Evolutionary conservation across 2,797 vertebrate genomes (phyloP).

Genomic region (Pterois miles): DNA sequence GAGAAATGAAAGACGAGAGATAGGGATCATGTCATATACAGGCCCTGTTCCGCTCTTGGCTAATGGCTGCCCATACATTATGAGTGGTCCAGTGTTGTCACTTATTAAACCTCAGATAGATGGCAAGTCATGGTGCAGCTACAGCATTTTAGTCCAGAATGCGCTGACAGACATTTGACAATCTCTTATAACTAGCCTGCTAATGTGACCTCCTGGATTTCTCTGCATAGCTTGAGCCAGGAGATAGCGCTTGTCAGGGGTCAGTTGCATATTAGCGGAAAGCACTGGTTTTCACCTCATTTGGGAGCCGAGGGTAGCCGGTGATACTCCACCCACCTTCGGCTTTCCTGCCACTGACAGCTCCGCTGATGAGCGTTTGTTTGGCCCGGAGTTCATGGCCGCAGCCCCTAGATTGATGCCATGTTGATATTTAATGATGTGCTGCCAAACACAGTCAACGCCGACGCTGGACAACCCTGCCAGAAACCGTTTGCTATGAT

Average conservation of each 20-base stretch:
- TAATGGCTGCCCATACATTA: conserved; percentile 62
- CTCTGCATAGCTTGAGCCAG: conserved; percentile 28
- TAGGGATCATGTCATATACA: conserved; percentile 44
- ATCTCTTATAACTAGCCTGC: conserved; percentile 50
- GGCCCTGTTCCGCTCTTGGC: conserved; percentile 22
- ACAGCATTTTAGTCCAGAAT: conserved; percentile 34
- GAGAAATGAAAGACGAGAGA: conserved; percentile 41
- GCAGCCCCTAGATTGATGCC: conserved; percentile 70
- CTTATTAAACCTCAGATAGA: conserved; percentile 57
- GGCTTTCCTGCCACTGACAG: conserved; percentile 44
- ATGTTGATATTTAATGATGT: conserved; percentile 86
- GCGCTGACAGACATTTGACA: conserved; percentile 68
- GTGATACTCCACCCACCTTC: conserved; percentile 44
- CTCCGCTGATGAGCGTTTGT: conserved; percentile 72
- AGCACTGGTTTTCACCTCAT: conserved; percentile 52
- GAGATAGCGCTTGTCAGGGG: conserved; percentile 51
- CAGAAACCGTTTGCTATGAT: conserved; percentile 49
- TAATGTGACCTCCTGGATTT: conserved; percentile 59
- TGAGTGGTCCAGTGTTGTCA: conserved; percentile 51
- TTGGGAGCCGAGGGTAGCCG: conserved; percentile 48
- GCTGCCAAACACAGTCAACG: conserved; percentile 54
- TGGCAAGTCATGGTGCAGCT: conserved; percentile 22
- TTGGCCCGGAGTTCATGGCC: conserved; percentile 72
- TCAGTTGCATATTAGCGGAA: conserved; percentile 57
- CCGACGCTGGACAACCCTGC: conserved; percentile 41